Evolutionary conservation across 2,888 invertebrate species (phyloP), one percentile per base, ranked within the genome.

Genomic region (Platynereis dumerilii): DNA sequence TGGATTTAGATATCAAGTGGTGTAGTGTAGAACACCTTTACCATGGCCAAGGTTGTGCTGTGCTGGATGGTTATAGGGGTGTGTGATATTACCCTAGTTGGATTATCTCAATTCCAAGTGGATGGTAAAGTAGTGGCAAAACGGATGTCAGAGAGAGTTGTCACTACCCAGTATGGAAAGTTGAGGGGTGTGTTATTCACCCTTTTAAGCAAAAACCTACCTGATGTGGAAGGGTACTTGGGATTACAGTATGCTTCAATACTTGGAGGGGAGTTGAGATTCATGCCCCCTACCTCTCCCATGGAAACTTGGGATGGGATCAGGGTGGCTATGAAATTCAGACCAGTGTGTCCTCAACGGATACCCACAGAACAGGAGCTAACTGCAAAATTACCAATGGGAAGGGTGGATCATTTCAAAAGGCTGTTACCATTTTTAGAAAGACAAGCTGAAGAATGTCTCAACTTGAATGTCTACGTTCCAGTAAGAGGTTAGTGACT

Each of bases 371-470:
- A 90, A 71, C 93, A 94, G 83, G 92, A 93, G 44, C 74, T 78
- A 22, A 77, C 74, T 72, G 77, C 70, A 65, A 78, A 60, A 76
- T 94, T 96, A 92, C 96, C 97, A 12, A 91, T 91, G 79, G 96
- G 94, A 55, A 88, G 96, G 60, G 87, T 94, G 76, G 94, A 95
- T 80, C 93, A 95, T 81, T 87, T 97, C 75, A 91, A 91, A 81
- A 88, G 94, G 79, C 86, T 97, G 76, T 72, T 82, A 10, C 80
- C 84, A 0, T 79, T 78, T 81, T 87, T 97, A 76, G 90, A 89
- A 83, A 93, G 95, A 83, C 96, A 97, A 87, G 94, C 93, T 78
- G 98, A 98, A 87, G 97, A 98, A 86, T 98, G 98, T 82, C 88
- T 98, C 68, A 95, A 94, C 84, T 89, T 98, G 86, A 98, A 98